Evolutionary conservation across 1,140 invertebrate genomes (phyloP), one percentile per base, ranked within the genome.

Genomic region (Tribolium madens): DNA sequence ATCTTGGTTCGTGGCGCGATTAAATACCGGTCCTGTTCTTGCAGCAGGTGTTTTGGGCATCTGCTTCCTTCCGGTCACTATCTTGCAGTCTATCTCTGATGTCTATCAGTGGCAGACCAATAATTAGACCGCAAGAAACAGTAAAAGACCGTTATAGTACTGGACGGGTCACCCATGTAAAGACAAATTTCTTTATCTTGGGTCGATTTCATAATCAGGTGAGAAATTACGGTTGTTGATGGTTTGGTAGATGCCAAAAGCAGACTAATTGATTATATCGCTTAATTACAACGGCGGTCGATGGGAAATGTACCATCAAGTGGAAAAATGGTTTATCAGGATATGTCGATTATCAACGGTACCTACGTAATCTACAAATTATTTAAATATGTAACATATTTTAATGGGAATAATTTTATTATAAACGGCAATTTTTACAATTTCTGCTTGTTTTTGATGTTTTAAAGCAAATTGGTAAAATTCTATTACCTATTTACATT

Each of bases 51-150:
- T 33, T 57, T 60, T 36, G 18, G 73, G 57, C 73, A 75, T 75
- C 73, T 75, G 73, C 73, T 75, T 75, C 73, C 73, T 75, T 75
- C 73, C 73, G 73, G 73, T 64, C 42, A 17, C 52, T 75, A 60
- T 75, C 73, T 60, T n/a, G 53, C 18, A n/a, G 50, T 36, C 15
- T 31, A 75, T 75, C 73, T 75, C 33, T 48, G 73, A 75, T 75
- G 31, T 53, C 1, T 75, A 75, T 75, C 73, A 47, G 73, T 64
- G 42, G 52, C 57, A 46, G 73, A 64, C 73, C 57, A 47, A 52
- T 75, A 75, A 75, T 75, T 75, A 75, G 73, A 64, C 73, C 73
- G 42, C 73, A 60, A 72, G 46, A 52, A 72, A 52, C 46, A 72
- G 7, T 15, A 36, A 52, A 36, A 72, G 46, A 72, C 46, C 53